Evolutionary conservation across 2,888 invertebrate genomes (phyloP), one percentile per base, ranked within the genome.

Genomic region (Nemotelus pantherinus): DNA sequence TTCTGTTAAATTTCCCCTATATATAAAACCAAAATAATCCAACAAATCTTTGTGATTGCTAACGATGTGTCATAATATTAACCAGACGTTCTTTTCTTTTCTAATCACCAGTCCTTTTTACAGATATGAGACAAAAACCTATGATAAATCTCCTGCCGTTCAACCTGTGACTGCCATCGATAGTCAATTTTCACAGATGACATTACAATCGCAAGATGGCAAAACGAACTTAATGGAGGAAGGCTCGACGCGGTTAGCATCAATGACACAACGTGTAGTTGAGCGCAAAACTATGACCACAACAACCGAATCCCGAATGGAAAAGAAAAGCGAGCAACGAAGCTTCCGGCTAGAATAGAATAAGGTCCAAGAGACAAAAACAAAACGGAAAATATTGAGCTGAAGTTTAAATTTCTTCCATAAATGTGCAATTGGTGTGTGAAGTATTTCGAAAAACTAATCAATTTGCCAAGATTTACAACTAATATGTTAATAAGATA

Each of bases 91-190:
- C 57, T 25, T 25, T 25, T 53, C 68, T 77, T 76, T 74, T 55
- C 48, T 79, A 10, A 72, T 65, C 60, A n/a, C 74, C 63, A 74
- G 74, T 74, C 74, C 74, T 74, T 60, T 63, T 81, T 82, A 76
- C 77, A 87, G 87, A 83, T 87, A 87, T 77, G 87, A 87, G 82
- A 87, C 88, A 47, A 84, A 85, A 80, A 87, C 86, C 81, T 87
- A 84, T 80, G 87, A 87, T 76, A 85, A 85, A 81, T 83, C 80
- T 44, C 55, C 70, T 79, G 82, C 77, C 79, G 86, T 86, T 60
- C 47, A 80, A 3, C 85, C 85, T 79, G 86, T 3, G 7, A 53
- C 70, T 25, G 44, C 86, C 0, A 79, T 87, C 65, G 87, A 86
- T 55, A 47, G 44, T 25, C 58, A 74, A 63, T 86, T 87, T 82